Percentiles rank a stretch among this genome's conserved stretches.
Conservation (phyloP, 2,113 vertebrate genomes). For the Thomomys bottae region DNA sequence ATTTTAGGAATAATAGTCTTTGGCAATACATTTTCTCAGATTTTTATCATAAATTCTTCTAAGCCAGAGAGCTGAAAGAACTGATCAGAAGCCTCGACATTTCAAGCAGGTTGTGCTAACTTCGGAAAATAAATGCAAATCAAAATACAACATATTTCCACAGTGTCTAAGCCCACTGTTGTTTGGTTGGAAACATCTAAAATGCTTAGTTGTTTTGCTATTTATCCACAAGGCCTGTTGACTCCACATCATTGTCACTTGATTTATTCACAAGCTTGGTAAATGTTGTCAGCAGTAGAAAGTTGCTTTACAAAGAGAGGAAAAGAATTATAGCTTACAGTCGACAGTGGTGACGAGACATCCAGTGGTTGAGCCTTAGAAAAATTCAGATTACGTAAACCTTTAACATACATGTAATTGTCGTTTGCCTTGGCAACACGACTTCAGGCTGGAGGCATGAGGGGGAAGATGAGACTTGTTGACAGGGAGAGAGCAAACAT, state of each 20-base stretch:
- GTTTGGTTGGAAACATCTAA: slow-evolving; percentile 15
- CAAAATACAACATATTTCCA: background rate
- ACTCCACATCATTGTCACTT: background rate
- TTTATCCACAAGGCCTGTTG: background rate
- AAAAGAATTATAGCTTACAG: slow-evolving; percentile 9
- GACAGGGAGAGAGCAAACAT: too few species aligned
- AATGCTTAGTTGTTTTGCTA: background rate
- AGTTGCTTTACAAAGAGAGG: background rate
- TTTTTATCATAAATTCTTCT: background rate
- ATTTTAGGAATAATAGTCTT: background rate
- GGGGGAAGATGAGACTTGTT: background rate
- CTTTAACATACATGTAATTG: background rate
- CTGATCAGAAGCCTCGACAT: background rate
- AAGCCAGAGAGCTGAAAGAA: background rate
- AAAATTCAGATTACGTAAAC: background rate
- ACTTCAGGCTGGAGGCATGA: background rate
- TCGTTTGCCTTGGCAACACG: background rate
- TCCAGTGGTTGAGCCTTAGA: background rate
- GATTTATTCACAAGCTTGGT: slow-evolving; percentile 15
- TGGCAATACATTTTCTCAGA: background rate
- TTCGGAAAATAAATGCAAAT: slow-evolving; percentile 27
- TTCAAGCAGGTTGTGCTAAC: background rate
- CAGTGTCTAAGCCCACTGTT: background rate
- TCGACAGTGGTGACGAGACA: background rate
- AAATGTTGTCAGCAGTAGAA: background rate